Base-by-base conservation (phyloP, 2,888 invertebrate species). In the Tenodera sinensis region DNA sequence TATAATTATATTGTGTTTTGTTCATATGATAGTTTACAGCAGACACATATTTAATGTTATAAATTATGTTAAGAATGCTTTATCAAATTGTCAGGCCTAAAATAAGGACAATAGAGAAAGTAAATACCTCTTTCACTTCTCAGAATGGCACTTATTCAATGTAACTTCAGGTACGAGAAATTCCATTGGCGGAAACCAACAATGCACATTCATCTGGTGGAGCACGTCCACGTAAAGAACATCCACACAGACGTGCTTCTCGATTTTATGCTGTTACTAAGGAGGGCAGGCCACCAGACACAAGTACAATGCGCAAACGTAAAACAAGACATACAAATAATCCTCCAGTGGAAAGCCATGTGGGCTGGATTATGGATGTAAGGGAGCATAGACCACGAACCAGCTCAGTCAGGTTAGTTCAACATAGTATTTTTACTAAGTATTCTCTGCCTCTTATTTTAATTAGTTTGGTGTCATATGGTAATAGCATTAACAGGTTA, bases 281-380 rank as follows among this genome's bases (percentile, higher is more conserved):
- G 93, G 97, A 98, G 92, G 91, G 94, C 94, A 92, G 94, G 93
- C 88, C 93, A 1, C 94, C 94, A 9, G 96, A 96, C 94, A 95
- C 95, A 20, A 94, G 95, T 90, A 96, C 96, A 3, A 96, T 96
- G 1, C 95, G 97, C 34, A 98, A 98, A 93, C 96, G 97, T 91
- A 98, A 98, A 94, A 98, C 98, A 3, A 95, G 97, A n/a, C 98
- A 98, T 93, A 97, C 97, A 92, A 96, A 95, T 91, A 98, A 99
- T 94, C 99, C 99, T 85, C 98, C 98, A 0, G 96, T 97, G 90
- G 99, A 99, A 93, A 97, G 98, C 92, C 98, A 99, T 92, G 97
- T 99, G 83, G 99, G 99, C 28, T 99, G 99, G 99, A 97, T 99
- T 91, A 97, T 99, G 96, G 99, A 98, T 93, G 96, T 96, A 8